Percentiles rank a stretch among this genome's conserved stretches.
phyloP scores from a whole-genome alignment of 2,113 vertebrate species.

The Paracanthobrama guichenoti region DNA sequence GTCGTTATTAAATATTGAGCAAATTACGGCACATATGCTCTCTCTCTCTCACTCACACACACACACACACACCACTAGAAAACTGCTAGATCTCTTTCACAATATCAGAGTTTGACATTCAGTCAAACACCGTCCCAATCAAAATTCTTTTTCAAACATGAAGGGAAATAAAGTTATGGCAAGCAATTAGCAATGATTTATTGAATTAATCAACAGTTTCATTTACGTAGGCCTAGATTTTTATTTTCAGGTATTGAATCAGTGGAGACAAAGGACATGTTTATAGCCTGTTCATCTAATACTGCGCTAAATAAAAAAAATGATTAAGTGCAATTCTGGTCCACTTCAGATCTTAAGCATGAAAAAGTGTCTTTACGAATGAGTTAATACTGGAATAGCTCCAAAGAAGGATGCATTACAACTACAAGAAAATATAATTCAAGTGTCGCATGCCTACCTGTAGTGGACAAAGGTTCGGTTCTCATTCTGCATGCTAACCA shows the following conservation, averaged over 20 bases:
- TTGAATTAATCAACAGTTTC: neutral
- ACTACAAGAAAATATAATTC: neutral
- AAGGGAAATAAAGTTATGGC: neutral
- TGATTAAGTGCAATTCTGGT: neutral
- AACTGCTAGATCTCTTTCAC: neutral
- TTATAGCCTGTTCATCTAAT: neutral
- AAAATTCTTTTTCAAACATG: neutral
- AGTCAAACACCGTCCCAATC: neutral
- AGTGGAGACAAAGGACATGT: neutral
- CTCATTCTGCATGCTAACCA: conserved; percentile 83
- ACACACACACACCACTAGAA: neutral
- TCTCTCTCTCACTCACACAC: neutral
- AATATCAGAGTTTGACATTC: neutral
- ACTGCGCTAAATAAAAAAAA: neutral
- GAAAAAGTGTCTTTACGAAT: neutral
- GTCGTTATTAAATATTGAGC: conserved; percentile 72
- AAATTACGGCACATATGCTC: conserved; percentile 16
- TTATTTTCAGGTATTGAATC: neutral
- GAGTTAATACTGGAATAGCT: neutral
- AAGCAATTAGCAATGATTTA: neutral
- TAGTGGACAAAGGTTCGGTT: conserved; percentile 90
- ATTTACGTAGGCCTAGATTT: neutral
- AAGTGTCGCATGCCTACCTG: conserved; percentile 84
- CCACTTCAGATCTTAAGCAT: neutral
- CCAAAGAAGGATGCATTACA: neutral